These are phyloP conservation scores for Hydractinia symbiolongicarpus DNA, from an alignment of 30 jellyfish, hydroid and myxozoan species.

Conservation along the genomic window DNA sequence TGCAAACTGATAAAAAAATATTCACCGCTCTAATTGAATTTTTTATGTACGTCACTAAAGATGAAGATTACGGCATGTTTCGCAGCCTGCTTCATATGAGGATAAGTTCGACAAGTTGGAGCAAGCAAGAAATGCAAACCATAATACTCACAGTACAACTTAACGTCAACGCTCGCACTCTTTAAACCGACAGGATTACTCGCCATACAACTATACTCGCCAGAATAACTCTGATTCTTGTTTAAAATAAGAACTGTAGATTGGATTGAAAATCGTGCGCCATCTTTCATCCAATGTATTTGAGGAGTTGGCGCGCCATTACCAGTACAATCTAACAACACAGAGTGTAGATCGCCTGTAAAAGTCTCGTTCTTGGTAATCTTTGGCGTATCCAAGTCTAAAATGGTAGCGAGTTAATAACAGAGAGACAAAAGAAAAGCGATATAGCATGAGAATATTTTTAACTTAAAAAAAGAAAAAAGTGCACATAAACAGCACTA, in stretches of 20 bases:
- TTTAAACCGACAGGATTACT: background rate
- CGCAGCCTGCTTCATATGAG: no score
- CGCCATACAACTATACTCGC: background rate
- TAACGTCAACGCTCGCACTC: background rate
- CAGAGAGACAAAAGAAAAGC: background rate
- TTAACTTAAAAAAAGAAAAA: background rate
- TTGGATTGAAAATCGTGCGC: background rate
- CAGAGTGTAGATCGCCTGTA: background rate
- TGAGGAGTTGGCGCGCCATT: background rate
- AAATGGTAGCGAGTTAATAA: background rate
- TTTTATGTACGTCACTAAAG: no score
- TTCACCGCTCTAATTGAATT: no score
- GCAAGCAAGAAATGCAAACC: background rate
- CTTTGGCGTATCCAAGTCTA: background rate
- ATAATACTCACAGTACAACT: background rate
- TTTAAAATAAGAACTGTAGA: background rate
- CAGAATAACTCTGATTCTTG: background rate
- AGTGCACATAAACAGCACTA: background rate
- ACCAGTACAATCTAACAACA: background rate
- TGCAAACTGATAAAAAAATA: no score
- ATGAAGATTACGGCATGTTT: no score
- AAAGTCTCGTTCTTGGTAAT: background rate
- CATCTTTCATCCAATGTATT: background rate
- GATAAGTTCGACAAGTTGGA: no score
- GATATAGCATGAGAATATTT: background rate